A percentile compares a stretch with the other conserved stretches of the same genome.
Evolutionary conservation across 2,797 vertebrate species (phyloP).

Genomic region (Pseudotriccus pelzelni): DNA sequence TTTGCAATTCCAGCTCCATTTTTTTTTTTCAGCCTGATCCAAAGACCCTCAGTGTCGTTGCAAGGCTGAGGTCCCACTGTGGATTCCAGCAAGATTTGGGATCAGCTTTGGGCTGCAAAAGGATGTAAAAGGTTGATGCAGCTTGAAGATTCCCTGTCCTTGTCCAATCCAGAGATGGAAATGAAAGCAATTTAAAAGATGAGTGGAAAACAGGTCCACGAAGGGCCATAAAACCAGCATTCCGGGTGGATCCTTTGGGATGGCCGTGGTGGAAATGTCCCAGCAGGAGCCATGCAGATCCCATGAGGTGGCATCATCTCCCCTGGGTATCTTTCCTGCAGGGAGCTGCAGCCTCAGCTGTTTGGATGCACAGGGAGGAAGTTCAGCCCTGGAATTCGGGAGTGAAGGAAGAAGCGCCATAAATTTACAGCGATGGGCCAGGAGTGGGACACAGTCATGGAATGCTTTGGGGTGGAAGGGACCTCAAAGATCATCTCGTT

Average conservation of each 20-base stretch:
- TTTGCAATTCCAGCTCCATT: background rate
- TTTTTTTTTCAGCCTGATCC: background rate
- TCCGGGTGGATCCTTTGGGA: background rate
- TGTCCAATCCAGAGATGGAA: background rate
- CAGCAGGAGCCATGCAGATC: background rate
- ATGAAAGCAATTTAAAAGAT: background rate
- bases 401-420: background rate
- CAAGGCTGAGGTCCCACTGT: background rate
- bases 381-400: background rate
- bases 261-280: background rate
- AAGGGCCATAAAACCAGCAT: background rate
- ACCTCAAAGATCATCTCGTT: background rate
- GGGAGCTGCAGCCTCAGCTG: background rate
- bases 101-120: background rate
- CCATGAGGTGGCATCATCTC: background rate
- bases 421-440: rapidly evolving
- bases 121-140: background rate
- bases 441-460: background rate
- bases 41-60: background rate
- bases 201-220: background rate
- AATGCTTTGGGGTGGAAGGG: background rate
- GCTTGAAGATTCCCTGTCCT: background rate
- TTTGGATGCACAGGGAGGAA: background rate
- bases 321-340: background rate
- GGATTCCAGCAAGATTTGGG: background rate